Evolutionary conservation across 1,140 invertebrate genomes (phyloP).

Genomic region (Dryas iulia): DNA sequence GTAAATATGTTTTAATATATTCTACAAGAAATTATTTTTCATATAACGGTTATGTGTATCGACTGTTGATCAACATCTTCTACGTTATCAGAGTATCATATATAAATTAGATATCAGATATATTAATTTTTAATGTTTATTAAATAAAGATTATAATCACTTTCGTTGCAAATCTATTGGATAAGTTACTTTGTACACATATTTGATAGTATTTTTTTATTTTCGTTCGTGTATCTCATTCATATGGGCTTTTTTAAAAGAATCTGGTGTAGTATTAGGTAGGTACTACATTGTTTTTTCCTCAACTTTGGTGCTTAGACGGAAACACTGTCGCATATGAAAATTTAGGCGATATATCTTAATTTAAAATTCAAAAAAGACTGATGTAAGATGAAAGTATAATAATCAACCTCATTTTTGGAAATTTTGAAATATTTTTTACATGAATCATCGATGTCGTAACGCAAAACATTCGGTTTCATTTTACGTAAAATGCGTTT

Average conservation of each 20-base stretch:
- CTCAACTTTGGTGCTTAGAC: too few species aligned
- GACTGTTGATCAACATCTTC: neutral
- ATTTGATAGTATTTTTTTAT: too few species aligned
- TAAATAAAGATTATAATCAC: neutral
- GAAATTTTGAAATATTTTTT: neutral
- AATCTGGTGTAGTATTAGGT: too few species aligned
- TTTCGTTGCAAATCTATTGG: neutral
- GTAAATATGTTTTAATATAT: too few species aligned
- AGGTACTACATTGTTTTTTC: too few species aligned
- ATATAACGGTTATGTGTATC: neutral
- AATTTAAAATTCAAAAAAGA: neutral
- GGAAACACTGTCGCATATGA: too few species aligned
- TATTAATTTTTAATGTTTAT: neutral
- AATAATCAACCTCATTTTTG: neutral
- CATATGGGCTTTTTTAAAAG: too few species aligned
- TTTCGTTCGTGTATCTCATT: too few species aligned
- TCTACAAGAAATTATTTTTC: neutral
- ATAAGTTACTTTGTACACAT: too few species aligned
- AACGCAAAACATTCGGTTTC: conserved; percentile 9
- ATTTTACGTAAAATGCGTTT: neutral
- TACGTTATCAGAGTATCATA: neutral
- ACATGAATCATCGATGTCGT: neutral
- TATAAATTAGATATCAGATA: neutral
- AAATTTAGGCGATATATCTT: too few species aligned
- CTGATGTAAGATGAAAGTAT: neutral